Base-by-base conservation (phyloP, 1,140 invertebrate genomes). In the Camponotus floridanus region DNA sequence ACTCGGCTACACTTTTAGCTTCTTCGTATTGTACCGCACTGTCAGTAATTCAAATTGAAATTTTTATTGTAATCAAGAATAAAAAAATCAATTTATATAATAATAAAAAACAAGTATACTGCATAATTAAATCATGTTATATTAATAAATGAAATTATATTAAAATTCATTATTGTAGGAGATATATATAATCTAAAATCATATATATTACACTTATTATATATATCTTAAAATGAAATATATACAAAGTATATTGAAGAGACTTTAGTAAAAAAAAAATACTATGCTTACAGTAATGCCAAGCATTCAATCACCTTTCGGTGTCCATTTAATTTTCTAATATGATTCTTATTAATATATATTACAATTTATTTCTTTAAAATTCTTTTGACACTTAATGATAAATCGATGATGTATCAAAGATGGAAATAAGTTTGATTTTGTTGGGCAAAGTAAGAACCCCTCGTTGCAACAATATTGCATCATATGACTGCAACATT, bases 1-100 rank as follows among this genome's bases (percentile, higher is more conserved):
- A 51, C 26, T 51, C 36, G 39, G 51, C 48, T 42, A 51, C 18
- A 68, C 59, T 79, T 86, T 61, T 76, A 13, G 21, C 18, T 26
- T 31, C 21, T 57, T 67, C 55, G 7, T 76, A 57, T 39, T 39
- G n/a, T 51, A 15, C 36, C 1, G 26, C 31, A 51, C 21, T n/a
- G 42, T 67, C 31, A 36, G 51, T 39, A 62, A 39, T 5, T 15
- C 2, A 36, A 64, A 64, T 31, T 33, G 26, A 15, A 31, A n/a
- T 5, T 61, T 26, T 26, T 13, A 9, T 31, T 26, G 18, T 15
- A 31, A 64, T 18, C 15, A 15, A 31, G 3, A 26, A 26, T 26
- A 26, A 26, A 26, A 26, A 26, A 26, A 21, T 57, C 18, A 55
- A 55, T 26, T 26, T 26, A 26, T 26, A n/a, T 45, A 57, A 21